Base-by-base conservation (phyloP, 2,888 invertebrate genomes). In the Microdon myrmicae region DNA sequence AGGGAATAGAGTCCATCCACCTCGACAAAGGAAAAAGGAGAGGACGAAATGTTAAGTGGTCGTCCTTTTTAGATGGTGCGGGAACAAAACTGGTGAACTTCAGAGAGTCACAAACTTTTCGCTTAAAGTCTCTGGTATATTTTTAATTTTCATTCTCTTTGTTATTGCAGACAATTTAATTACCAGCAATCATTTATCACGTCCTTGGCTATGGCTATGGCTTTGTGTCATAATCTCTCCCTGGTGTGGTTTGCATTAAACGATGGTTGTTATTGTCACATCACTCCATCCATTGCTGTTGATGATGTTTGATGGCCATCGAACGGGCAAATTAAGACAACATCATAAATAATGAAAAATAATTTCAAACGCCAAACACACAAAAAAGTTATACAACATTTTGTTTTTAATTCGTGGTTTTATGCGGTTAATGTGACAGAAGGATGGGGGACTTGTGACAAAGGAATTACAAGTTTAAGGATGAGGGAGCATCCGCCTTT, bases 131-230 rank as follows among this genome's bases (percentile, higher is more conserved):
- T 22, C 25, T 2, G 1, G 25, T 35, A 8, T 35, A 45, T 56
- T 48, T 38, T 55, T 53, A 38, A 43, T 51, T 37, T n/a, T 56
- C 13, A 43, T 47, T 43, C 32, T 28, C 25, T 56, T 58, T 64
- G 51, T 53, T 64, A 47, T 47, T 43, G 67, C 67, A 69, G 68
- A 69, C 68, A 59, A 66, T 68, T 69, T 69, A 69, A 69, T 69
- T 69, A 69, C 68, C 61, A 45, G 55, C 67, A 64, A 68, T 69
- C 68, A 69, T 69, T 69, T 68, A 69, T 69, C 68, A 68, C 60
- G 58, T 68, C 51, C 51, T 60, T 43, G 34, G 39, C 51, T 55
- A 55, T 31, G 9, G 8, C 14, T 31, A 8, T 8, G 10, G 10
- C n/a, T 17, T 13, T 12, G 17, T 64, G 64, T 67, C 58, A 64